Conservation (phyloP, 2,888 invertebrate genomes). For the Lepetodrilus schrolli region DNA sequence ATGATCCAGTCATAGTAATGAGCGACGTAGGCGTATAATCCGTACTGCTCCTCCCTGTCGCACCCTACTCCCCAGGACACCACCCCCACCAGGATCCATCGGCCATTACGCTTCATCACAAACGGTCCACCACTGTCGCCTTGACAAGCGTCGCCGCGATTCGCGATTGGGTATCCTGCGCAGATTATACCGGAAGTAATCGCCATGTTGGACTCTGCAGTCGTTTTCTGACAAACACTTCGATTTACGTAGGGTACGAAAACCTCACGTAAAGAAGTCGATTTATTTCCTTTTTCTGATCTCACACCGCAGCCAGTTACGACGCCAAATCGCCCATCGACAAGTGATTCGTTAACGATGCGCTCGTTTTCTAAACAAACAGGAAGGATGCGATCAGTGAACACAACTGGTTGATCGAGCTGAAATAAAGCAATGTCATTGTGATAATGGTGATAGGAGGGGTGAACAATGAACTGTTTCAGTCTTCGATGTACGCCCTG, state of each 20-base stretch:
- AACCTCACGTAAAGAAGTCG: too few species aligned
- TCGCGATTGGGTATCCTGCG: conserved; percentile 49
- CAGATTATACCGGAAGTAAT: conserved; percentile 57
- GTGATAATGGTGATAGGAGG: too few species aligned
- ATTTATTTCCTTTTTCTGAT: too few species aligned
- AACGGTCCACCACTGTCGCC: conserved; percentile 57
- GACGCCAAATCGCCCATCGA: too few species aligned
- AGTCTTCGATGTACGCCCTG: too few species aligned
- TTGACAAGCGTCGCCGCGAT: conserved; percentile 51
- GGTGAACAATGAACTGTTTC: too few species aligned
- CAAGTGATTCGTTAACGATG: too few species aligned
- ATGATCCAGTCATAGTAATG: conserved; percentile 54
- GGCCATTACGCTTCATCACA: conserved; percentile 42
- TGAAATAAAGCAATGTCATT: too few species aligned
- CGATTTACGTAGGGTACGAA: conserved; percentile 47
- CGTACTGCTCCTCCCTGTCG: conserved; percentile 49
- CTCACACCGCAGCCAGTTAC: too few species aligned
- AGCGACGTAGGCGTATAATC: conserved; percentile 53
- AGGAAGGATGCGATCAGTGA: too few species aligned
- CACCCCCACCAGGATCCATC: conserved; percentile 49
- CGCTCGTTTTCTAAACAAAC: too few species aligned
- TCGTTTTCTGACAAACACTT: conserved; percentile 42
- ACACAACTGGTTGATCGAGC: too few species aligned
- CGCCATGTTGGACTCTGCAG: conserved; percentile 41
- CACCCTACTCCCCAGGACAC: conserved; percentile 57